Evolutionary conservation across 2,888 invertebrate genomes (phyloP).

Genomic region (Priocnemis perturbator): DNA sequence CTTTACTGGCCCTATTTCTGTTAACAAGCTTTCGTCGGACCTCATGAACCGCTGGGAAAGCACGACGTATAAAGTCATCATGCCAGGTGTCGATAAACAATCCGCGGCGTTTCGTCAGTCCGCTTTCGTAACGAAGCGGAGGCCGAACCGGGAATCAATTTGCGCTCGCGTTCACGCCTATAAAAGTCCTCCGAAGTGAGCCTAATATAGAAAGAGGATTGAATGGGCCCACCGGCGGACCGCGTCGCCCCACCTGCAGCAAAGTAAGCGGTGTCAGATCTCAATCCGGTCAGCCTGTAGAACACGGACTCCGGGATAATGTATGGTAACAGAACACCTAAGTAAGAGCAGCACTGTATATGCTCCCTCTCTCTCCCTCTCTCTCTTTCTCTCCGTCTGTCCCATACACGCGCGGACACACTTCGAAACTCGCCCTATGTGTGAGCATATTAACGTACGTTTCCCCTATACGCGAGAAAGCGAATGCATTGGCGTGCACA

Average conservation of each 20-base stretch:
- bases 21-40: no score
- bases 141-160: no score
- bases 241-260: constrained; percentile 50
- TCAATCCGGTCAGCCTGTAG: constrained; percentile 58
- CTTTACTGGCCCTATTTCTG: no score
- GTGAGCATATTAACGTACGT: constrained; percentile 29
- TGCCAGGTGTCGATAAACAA: no score
- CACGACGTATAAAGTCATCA: no score
- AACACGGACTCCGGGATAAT: constrained; percentile 54
- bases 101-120: no score
- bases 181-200: background rate
- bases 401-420: constrained; percentile 33
- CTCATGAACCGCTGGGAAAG: no score
- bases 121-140: no score
- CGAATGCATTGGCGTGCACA: background rate
- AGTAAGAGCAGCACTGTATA: constrained; percentile 59
- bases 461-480: background rate
- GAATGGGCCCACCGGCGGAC: constrained; percentile 7
- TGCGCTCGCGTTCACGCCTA: constrained; percentile 11
- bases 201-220: constrained; percentile 1
- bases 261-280: constrained; percentile 39
- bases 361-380: background rate
- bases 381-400: constrained; percentile 10
- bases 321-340: constrained; percentile 66
- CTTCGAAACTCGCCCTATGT: constrained; percentile 25